Evolutionary conservation across 2,797 vertebrate genomes (phyloP), one percentile per base, ranked within the genome.

Genomic region (Lithobates pipiens): DNA sequence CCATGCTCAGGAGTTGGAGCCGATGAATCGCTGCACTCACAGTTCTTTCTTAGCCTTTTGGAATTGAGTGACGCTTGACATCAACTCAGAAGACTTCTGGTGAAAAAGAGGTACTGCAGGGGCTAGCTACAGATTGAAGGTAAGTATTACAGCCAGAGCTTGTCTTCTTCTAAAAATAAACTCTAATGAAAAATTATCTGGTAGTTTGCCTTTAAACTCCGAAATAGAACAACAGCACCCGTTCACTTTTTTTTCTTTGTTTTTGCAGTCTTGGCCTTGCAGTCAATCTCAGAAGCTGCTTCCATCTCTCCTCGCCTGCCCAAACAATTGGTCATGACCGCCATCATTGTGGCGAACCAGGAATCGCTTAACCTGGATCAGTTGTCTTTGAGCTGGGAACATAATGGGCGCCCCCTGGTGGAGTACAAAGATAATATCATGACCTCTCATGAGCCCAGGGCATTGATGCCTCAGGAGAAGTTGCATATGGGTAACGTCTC

Each of bases 401-500:
- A 76, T 23, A 27, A 85, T 2, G 70, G 65, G 29, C 39, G 36
- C 63, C 34, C 3, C 9, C 21, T 82, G 54, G 65, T 79, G 50
- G 71, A 80, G 11, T 77, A 77, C 39, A 75, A 10, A 6, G n/a
- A 57, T 2, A 44, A 23, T 0, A 50, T 21, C 0, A 8, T 79
- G 3, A 68, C 16, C 1, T 23, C 57, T 32, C 6, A 65, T 70
- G 63, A 69, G 7, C 42, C 68, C 2, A 27, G 25, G 23, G 72
- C 63, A 2, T 13, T 2, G 5, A 18, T 88, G 77, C 68, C 82
- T 9, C 1, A 29, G 27, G 77, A 71, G 7, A 65, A 70, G n/a
- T 11, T 85, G 3, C 13, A 16, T 27, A 25, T 57, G n/a, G 85
- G 85, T 34, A 83, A 86, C 16, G 34, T 77, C 13, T 78, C 85